phyloP scores from a whole-genome alignment of 1,140 invertebrate genomes.

The Andrena cerasifolii region DNA sequence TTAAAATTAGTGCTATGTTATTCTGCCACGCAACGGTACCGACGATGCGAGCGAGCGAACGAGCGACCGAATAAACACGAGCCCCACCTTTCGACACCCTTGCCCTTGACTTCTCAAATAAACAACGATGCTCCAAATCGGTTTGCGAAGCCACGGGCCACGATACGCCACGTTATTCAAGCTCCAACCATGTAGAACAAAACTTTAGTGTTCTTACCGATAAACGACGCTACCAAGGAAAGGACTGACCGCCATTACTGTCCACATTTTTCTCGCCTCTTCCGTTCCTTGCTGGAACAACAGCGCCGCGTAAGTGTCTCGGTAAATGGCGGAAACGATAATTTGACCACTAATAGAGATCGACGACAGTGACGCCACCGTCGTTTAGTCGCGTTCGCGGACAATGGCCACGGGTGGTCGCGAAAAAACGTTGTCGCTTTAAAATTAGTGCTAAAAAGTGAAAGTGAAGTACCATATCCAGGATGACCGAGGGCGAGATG shows the following conservation, averaged over 20 bases:
- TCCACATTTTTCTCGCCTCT: background rate
- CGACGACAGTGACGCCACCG: background rate
- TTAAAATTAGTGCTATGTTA: too few relatives aligned
- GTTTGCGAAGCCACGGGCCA: too few relatives aligned
- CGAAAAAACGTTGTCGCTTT: too few relatives aligned
- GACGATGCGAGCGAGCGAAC: too few relatives aligned
- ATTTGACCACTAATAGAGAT: background rate
- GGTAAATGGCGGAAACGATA: background rate
- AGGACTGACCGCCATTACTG: background rate
- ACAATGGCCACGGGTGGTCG: too few relatives aligned
- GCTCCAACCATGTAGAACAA: too few relatives aligned
- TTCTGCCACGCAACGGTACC: too few relatives aligned
- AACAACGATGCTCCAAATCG: background rate
- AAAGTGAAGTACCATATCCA: too few relatives aligned
- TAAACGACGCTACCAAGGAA: background rate
- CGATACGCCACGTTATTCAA: background rate
- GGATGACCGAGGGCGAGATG: too few relatives aligned
- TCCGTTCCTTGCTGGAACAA: background rate
- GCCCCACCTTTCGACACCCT: background rate
- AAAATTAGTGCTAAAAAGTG: too few relatives aligned
- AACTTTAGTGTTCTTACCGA: background rate
- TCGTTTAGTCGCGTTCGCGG: background rate
- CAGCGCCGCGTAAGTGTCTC: background rate
- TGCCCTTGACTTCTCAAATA: background rate
- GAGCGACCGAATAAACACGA: constrained; percentile 5